Base-by-base conservation (phyloP, 2,797 vertebrate species). In the Silurus lanzhouensis region DNA sequence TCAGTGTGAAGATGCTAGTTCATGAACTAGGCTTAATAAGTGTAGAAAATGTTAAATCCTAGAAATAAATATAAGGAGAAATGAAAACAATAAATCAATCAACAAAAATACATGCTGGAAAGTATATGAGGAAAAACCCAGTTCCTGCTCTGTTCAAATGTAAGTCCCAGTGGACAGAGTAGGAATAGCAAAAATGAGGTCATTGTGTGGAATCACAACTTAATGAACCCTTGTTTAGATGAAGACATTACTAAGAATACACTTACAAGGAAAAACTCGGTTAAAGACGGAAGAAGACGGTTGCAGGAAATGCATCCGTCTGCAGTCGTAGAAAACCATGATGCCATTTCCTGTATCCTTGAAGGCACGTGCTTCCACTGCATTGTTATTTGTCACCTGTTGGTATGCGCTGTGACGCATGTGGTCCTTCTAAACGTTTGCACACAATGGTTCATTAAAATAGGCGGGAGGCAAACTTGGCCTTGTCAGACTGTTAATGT, bases 311-410 rank as follows among this genome's bases (percentile, higher is more conserved):
- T 44, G 14, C 82, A 76, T 68, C 81, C 85, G 31, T 72, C 66
- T 83, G 74, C 74, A 74, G 77, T 83, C 81, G 87, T 75, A 91
- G 84, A 86, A 82, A 89, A 52, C 72, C 58, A 57, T 88, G 82
- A 91, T 88, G 90, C 89, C 20, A 84, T 89, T 94, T 94, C 94
- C 93, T 93, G 72, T 89, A 89, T 91, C 90, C 92, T 92, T 92
- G 89, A 91, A 90, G 92, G 87, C 38, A 15, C 88, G 90, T 90
- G 58, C 84, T 89, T 89, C 89, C 88, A 84, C 46, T 87, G 85
- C 85, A 85, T 82, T 85, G 87, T 90, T 83, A 85, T 84, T 89
- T 90, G 88, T 81, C 83, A 88, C 91, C 90, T 90, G 92, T 91
- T 93, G 91, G 85, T 91, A 91, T 91, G 89, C 86, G 72, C 88